phyloP scores from a whole-genome alignment of 2,797 vertebrate genomes.

The Phaenicophaeus curvirostris region DNA sequence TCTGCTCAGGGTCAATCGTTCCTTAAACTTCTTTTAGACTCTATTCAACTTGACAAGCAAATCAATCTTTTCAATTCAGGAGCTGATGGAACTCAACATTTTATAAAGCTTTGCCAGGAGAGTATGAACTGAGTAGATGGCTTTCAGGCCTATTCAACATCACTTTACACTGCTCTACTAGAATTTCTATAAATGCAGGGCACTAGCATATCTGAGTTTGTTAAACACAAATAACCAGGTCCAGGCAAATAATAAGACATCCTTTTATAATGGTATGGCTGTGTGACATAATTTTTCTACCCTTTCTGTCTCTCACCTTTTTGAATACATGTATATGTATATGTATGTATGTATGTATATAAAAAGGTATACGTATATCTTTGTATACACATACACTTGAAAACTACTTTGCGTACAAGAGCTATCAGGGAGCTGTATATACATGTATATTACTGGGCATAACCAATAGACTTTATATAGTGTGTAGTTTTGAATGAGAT shows the following conservation, averaged over 20 bases:
- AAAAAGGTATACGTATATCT: neutral
- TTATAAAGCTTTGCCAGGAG: slow-evolving; percentile 73
- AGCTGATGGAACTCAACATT: slow-evolving; percentile 79
- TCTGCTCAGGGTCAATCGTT: slow-evolving; percentile 76
- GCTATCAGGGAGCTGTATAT: neutral
- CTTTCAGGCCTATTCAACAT: slow-evolving; percentile 68
- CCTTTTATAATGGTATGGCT: neutral
- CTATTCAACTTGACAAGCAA: slow-evolving; percentile 78
- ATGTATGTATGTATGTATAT: too few species aligned
- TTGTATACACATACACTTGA: neutral
- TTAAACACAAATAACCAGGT: slow-evolving; percentile 36
- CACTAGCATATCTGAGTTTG: slow-evolving; percentile 20
- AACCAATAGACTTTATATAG: neutral
- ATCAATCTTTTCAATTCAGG: slow-evolving; percentile 80
- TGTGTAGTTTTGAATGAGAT: neutral
- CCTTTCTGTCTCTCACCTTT: neutral
- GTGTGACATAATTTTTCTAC: neutral
- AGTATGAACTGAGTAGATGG: slow-evolving; percentile 74
- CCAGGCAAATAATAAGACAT: slow-evolving; percentile 9
- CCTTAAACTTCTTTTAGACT: slow-evolving; percentile 78
- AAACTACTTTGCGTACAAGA: neutral
- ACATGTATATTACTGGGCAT: neutral
- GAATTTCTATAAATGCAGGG: slow-evolving; percentile 56
- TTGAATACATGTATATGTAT: neutral
- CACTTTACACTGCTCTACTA: slow-evolving; percentile 60